Conservation (phyloP, 2,113 vertebrate genomes). For the Ailurus styani region DNA sequence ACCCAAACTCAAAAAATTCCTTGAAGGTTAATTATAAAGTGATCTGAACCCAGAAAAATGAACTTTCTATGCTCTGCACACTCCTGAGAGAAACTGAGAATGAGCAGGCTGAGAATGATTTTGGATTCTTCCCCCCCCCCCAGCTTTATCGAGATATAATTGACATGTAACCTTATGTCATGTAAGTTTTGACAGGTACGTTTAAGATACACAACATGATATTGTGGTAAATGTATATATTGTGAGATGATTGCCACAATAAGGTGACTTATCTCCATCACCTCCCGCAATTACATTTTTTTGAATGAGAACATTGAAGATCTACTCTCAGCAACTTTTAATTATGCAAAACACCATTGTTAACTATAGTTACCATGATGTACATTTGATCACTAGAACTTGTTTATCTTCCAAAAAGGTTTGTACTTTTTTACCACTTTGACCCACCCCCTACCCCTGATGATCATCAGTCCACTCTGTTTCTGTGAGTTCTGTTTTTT, state of each 20-base stretch:
- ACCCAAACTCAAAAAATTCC: background rate
- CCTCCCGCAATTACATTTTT: background rate
- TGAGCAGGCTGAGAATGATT: background rate
- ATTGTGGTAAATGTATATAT: background rate
- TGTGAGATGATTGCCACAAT: background rate
- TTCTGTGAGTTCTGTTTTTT: background rate
- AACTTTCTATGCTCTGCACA: background rate
- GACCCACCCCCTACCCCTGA: background rate
- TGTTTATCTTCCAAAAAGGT: background rate
- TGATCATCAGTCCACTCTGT: background rate
- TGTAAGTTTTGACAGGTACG: background rate
- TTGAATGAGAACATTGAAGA: background rate
- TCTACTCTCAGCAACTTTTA: background rate
- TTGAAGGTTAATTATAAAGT: background rate
- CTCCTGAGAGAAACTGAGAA: background rate
- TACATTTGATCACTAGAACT: background rate
- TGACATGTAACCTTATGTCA: background rate
- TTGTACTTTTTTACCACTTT: background rate
- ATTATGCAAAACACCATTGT: background rate
- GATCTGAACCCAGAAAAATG: background rate
- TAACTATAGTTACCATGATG: background rate
- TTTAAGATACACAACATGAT: background rate
- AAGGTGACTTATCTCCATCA: background rate
- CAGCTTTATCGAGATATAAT: background rate
- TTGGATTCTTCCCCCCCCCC: background rate